These are phyloP conservation scores for Lithosia quadra DNA, from an alignment of 2,888 invertebrate genomes.

Conservation along the genomic window DNA sequence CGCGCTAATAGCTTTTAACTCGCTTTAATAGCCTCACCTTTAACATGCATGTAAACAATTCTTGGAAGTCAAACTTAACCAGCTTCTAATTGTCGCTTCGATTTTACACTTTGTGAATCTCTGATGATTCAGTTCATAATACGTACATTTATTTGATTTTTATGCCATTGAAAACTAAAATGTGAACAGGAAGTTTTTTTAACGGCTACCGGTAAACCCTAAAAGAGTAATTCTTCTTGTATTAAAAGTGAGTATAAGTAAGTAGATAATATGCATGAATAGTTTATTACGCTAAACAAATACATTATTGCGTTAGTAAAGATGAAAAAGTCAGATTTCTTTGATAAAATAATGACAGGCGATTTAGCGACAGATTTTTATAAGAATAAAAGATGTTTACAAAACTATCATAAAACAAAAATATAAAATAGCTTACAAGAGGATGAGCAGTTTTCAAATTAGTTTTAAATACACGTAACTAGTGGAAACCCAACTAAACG, in stretches of 20 bases:
- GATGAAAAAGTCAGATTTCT: no score
- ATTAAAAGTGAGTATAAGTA: no score
- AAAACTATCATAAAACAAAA: no score
- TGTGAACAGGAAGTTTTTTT: not conserved
- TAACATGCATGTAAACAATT: not conserved
- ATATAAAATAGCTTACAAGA: no score
- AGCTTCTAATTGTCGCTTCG: not conserved
- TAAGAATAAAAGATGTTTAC: no score
- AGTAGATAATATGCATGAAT: no score
- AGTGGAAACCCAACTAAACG: not conserved
- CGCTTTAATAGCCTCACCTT: not conserved
- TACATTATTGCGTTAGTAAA: no score
- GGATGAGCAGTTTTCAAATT: not conserved
- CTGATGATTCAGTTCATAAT: not conserved
- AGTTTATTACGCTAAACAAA: no score
- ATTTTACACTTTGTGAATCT: not conserved
- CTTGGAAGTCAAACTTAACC: not conserved
- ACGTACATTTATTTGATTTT: no score
- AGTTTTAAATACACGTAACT: not conserved
- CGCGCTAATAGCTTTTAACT: slow-evolving; percentile 5
- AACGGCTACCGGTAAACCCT: not conserved
- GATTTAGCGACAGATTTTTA: no score
- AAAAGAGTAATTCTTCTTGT: not conserved
- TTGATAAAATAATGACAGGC: no score
- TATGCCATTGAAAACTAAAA: not conserved